A percentile compares a stretch with the other conserved stretches of the same genome.
These are phyloP conservation scores for Mythimna pallens DNA, from an alignment of 2,888 invertebrate genomes.

Conservation along the genomic window DNA sequence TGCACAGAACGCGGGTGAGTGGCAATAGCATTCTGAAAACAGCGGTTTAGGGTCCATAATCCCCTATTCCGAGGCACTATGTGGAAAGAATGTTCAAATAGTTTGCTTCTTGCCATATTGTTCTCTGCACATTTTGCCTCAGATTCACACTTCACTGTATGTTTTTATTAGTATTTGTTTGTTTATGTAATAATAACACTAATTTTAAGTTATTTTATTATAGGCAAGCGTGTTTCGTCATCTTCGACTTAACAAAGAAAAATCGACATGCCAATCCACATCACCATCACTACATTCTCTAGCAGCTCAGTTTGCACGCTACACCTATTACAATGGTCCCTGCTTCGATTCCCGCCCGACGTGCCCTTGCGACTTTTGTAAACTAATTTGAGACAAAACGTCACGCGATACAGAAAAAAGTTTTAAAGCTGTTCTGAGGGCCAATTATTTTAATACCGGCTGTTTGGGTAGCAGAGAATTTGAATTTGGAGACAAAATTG, in stretches of 20 bases:
- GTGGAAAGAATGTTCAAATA: too few species aligned
- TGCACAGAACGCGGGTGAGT: too few species aligned
- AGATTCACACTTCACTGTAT: too few species aligned
- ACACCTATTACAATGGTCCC: slow-evolving; percentile 79
- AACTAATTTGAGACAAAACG: slow-evolving; percentile 80
- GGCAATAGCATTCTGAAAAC: too few species aligned
- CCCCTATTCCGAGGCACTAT: too few species aligned
- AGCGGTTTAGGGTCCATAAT: too few species aligned
- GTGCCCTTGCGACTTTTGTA: slow-evolving; percentile 81
- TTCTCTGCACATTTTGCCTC: too few species aligned
- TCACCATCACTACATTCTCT: slow-evolving; percentile 57
- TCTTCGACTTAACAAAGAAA: background rate
- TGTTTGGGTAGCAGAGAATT: slow-evolving; percentile 48
- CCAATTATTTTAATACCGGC: slow-evolving; percentile 64
- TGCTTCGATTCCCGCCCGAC: slow-evolving; percentile 74
- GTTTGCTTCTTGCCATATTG: too few species aligned
- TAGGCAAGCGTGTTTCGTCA: too few species aligned
- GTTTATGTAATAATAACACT: too few species aligned
- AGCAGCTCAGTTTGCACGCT: slow-evolving; percentile 76
- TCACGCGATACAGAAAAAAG: slow-evolving; percentile 79
- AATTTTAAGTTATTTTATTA: too few species aligned
- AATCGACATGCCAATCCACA: slow-evolving; percentile 32
- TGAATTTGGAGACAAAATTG: slow-evolving; percentile 57
- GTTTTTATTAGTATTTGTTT: too few species aligned
- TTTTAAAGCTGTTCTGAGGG: slow-evolving; percentile 59